Conservation (phyloP, 1,140 invertebrate species). For the Polypedilum pembai region DNA sequence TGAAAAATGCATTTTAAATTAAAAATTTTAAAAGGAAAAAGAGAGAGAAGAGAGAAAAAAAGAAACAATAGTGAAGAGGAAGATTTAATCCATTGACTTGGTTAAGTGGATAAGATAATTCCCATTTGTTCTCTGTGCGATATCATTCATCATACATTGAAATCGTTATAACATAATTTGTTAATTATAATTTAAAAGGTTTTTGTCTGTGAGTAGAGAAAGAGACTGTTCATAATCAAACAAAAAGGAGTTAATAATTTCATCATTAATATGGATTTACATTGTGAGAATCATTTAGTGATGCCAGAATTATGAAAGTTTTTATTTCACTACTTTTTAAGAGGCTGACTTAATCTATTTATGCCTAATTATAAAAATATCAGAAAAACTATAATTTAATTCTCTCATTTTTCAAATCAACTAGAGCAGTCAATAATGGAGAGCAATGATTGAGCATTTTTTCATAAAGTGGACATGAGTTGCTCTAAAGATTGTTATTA, state of each 20-base stretch:
- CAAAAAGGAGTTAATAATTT: constrained; percentile 10
- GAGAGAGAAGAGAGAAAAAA: not conserved
- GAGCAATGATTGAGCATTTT: not conserved
- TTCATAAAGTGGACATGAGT: not conserved
- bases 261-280: constrained; percentile 18
- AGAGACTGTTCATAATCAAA: not conserved
- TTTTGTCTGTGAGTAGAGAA: constrained; percentile 2
- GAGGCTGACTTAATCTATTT: not conserved
- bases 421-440: not conserved
- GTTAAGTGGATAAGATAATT: not conserved
- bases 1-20: constrained; percentile 19
- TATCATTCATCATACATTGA: not conserved
- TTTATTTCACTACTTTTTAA: not conserved
- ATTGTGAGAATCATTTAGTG: not conserved
- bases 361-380: not conserved
- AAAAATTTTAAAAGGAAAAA: not conserved
- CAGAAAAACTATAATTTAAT: constrained; percentile 6
- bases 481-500: not conserved
- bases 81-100: too few relatives aligned
- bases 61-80: constrained; percentile 1
- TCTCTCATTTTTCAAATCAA: not conserved
- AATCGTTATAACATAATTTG: constrained; percentile 14
- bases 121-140: not conserved
- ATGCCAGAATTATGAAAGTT: not conserved
- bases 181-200: constrained; percentile 5